phyloP scores from a whole-genome alignment of 2,797 vertebrate species.

The Clarias pachynema region DNA sequence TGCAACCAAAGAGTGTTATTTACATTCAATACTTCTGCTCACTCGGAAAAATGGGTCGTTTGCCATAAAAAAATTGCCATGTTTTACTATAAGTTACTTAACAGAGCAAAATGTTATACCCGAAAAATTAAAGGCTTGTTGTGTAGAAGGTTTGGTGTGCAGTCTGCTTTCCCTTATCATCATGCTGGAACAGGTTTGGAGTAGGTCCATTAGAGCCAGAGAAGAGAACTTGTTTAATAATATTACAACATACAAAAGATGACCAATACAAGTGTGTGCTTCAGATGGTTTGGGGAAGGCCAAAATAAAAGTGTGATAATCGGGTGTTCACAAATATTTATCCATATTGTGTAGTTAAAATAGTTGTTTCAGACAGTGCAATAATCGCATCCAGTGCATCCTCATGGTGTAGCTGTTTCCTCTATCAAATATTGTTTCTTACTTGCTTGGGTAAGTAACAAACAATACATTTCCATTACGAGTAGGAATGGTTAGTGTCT shows the following conservation, averaged over 20 bases:
- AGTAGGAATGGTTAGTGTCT: neutral
- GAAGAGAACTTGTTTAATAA: neutral
- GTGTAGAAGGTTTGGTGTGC: neutral
- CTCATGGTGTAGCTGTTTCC: neutral
- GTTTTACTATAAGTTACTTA: neutral
- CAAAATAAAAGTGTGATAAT: neutral
- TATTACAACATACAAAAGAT: neutral
- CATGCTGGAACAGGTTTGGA: neutral
- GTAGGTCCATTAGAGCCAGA: neutral
- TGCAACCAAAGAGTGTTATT: neutral
- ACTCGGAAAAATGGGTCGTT: neutral
- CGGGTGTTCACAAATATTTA: neutral
- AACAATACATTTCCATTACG: neutral
- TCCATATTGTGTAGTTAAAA: neutral
- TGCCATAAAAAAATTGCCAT: neutral
- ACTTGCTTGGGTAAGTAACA: neutral
- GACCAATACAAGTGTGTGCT: neutral
- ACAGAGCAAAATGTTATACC: neutral
- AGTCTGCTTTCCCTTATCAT: neutral
- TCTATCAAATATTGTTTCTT: constrained; percentile 1
- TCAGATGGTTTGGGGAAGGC: neutral
- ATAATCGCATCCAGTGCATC: neutral
- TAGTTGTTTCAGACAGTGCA: constrained; percentile 9
- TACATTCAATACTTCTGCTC: neutral
- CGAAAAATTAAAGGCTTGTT: neutral